phyloP scores from a whole-genome alignment of 2,113 vertebrate species.

The Pteruthius melanotis region DNA sequence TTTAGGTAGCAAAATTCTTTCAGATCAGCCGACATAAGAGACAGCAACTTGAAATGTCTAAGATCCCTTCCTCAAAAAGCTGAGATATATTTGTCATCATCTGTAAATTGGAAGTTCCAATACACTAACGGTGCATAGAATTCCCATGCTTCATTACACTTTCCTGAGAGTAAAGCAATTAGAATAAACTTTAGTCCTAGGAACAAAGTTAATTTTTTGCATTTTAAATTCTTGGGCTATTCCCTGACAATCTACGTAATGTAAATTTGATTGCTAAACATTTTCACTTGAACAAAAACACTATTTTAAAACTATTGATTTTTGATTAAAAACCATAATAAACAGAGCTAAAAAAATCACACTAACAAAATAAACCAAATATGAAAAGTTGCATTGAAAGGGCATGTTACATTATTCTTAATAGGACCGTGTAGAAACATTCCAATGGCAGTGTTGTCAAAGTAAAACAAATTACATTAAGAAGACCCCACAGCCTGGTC shows the following conservation, averaged over 20 bases:
- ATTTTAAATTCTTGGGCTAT: conserved; percentile 93
- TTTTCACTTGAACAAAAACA: conserved; percentile 78
- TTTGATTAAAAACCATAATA: conserved; percentile 91
- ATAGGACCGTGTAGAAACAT: conserved; percentile 94
- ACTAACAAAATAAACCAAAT: conserved; percentile 88
- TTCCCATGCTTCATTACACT: conserved; percentile 87
- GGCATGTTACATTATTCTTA: conserved; percentile 97
- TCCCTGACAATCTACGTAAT: conserved; percentile 93
- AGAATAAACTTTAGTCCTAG: conserved; percentile 95
- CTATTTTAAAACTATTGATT: conserved; percentile 78
- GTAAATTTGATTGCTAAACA: conserved; percentile 94
- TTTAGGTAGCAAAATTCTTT: conserved; percentile 77
- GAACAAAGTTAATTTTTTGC: conserved; percentile 88
- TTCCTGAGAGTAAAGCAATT: conserved; percentile 94
- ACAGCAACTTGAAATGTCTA: conserved; percentile 82
- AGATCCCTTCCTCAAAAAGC: conserved; percentile 83
- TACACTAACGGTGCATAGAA: conserved; percentile 87
- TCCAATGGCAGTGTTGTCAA: conserved; percentile 98
- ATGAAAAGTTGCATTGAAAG: conserved; percentile 98
- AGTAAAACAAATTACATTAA: conserved; percentile 85
- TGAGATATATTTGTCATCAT: conserved; percentile 79
- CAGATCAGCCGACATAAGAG: conserved; percentile 71
- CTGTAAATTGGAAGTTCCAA: conserved; percentile 86
- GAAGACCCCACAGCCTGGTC: conserved; percentile 77
- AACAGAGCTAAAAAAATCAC: conserved; percentile 84